Evolutionary conservation across 2,113 vertebrate species (phyloP).

Genomic region (Echinops telfairi): DNA sequence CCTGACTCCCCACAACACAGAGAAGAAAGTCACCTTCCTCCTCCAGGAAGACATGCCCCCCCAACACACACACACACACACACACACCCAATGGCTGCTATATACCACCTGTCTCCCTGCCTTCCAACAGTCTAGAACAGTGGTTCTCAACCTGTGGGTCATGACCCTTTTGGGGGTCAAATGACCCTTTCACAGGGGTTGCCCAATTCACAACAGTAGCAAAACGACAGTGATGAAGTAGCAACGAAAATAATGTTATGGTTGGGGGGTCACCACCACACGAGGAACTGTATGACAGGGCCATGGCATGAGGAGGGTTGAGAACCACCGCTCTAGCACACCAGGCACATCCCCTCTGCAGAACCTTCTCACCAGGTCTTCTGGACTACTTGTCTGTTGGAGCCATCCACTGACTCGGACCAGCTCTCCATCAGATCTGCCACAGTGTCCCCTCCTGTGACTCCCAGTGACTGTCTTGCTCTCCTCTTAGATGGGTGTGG

Average conservation of each 20-base stretch:
- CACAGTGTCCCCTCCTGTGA: neutral
- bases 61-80: no score
- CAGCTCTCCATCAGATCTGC: neutral
- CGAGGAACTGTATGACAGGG: no score
- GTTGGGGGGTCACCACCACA: no score
- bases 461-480: fast-evolving
- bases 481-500: neutral
- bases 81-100: fast-evolving
- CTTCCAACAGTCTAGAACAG: neutral
- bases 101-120: fast-evolving
- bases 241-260: no score
- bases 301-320: no score
- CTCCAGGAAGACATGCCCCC: neutral
- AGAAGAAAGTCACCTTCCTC: neutral
- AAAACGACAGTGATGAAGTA: no score
- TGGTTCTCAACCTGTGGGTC: no score
- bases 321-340: no score
- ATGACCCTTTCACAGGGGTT: no score
- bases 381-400: neutral
- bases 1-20: neutral
- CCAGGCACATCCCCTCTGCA: neutral
- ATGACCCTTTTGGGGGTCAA: no score
- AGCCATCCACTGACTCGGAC: neutral
- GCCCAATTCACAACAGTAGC: no score
- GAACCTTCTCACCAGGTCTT: neutral